These are phyloP conservation scores for Sinocyclocheilus maitianheensis DNA, from an alignment of 2,113 vertebrate species.

Conservation along the genomic window DNA sequence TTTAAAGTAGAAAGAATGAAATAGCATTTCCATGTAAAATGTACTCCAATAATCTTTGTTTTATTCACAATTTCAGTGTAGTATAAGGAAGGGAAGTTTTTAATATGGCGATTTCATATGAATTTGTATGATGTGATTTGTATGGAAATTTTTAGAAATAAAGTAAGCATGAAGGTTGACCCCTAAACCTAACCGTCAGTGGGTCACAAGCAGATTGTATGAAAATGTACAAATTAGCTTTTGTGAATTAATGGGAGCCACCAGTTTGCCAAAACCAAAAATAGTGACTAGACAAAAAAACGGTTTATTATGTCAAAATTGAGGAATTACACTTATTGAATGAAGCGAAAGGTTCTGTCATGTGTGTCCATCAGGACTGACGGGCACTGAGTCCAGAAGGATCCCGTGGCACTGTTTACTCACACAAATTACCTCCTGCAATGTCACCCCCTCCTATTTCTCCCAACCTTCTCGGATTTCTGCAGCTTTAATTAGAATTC, in stretches of 20 bases:
- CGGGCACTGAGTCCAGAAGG: conserved; percentile 57
- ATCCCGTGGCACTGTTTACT: conserved; percentile 66
- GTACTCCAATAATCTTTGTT: too few species aligned
- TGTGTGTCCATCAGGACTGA: conserved; percentile 25
- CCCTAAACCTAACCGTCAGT: neutral
- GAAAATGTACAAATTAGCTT: neutral
- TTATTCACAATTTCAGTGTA: too few species aligned
- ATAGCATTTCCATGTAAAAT: too few species aligned
- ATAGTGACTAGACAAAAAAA: neutral
- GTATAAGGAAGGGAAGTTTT: too few species aligned
- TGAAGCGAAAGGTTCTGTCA: neutral
- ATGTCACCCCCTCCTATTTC: conserved; percentile 65
- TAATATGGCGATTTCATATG: too few species aligned
- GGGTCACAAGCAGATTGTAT: neutral
- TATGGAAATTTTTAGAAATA: neutral
- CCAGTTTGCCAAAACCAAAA: neutral
- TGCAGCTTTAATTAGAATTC: conserved; percentile 68
- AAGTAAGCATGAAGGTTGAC: neutral
- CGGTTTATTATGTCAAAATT: neutral
- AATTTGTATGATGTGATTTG: too few species aligned
- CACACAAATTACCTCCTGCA: conserved; percentile 66
- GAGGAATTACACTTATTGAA: neutral
- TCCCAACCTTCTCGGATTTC: conserved; percentile 21
- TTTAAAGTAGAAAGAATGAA: too few species aligned
- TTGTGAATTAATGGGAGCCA: neutral